Percentiles rank a stretch among this genome's conserved stretches.
Conservation (phyloP, 2,113 vertebrate species). For the Gasterosteus nipponicus region DNA sequence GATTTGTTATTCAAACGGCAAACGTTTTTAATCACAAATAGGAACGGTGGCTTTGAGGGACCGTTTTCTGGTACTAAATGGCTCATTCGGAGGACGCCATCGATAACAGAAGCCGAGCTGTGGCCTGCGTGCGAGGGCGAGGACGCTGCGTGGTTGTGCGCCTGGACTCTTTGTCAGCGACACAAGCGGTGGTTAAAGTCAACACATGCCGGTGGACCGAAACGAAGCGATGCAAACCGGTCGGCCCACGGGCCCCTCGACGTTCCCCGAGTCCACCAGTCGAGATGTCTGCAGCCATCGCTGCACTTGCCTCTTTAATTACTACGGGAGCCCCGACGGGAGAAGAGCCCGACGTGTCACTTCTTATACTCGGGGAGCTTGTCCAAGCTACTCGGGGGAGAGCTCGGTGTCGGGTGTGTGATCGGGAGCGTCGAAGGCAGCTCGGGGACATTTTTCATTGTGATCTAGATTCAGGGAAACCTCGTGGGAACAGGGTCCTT, state of each 20-base stretch:
- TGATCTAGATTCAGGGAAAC: constrained; percentile 41
- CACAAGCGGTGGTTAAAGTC: background rate
- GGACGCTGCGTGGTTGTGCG: background rate
- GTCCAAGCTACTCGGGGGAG: constrained; percentile 22
- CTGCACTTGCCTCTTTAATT: constrained; percentile 48
- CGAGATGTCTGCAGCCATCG: constrained; percentile 51
- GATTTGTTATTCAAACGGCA: background rate
- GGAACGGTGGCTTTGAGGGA: background rate
- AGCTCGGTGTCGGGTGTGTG: constrained; percentile 9
- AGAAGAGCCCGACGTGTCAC: constrained; percentile 46
- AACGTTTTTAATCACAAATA: background rate
- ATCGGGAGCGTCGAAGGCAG: constrained; percentile 32
- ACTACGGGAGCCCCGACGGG: constrained; percentile 35
- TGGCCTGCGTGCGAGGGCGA: too few relatives aligned
- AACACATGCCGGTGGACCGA: background rate
- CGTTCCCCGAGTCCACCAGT: constrained; percentile 53
- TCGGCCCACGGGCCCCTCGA: constrained; percentile 4
- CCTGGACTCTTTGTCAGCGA: background rate
- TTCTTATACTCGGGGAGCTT: constrained; percentile 38
- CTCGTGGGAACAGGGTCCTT: constrained; percentile 6
- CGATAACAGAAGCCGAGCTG: too few relatives aligned
- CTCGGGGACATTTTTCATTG: constrained; percentile 29
- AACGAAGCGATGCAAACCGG: background rate
- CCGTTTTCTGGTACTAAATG: background rate
- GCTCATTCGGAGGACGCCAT: too few relatives aligned